Conservation (phyloP, 2,113 vertebrate species). For the Todiramphus saurophagus region DNA sequence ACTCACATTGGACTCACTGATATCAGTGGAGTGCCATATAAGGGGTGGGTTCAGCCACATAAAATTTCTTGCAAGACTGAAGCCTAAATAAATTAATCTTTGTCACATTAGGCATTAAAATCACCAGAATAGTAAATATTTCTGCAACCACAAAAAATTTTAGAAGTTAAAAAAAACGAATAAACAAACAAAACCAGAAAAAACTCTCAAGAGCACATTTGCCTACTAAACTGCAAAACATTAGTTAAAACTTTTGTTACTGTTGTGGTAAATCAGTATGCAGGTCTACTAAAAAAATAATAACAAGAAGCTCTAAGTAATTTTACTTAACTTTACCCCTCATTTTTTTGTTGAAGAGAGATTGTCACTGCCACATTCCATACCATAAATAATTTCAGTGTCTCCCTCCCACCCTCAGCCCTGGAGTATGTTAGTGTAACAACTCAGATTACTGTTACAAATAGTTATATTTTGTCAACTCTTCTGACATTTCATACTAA, state of each 20-base stretch:
- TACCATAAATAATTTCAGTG: constrained; percentile 7
- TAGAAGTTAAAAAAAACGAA: not conserved
- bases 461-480: constrained; percentile 59
- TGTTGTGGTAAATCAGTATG: not conserved
- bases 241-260: not conserved
- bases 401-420: not conserved
- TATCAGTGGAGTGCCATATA: not conserved
- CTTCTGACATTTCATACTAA: constrained; percentile 66
- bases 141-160: constrained; percentile 31
- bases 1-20: not conserved
- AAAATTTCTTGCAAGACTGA: not conserved
- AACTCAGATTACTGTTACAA: constrained; percentile 51
- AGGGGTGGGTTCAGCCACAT: not conserved
- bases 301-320: not conserved
- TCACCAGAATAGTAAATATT: constrained; percentile 47
- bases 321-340: not conserved
- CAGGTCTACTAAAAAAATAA: not conserved
- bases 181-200: not conserved
- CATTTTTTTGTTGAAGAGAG: constrained; percentile 32
- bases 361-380: constrained; percentile 69
- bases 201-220: constrained; percentile 24
- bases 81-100: constrained; percentile 40
- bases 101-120: constrained; percentile 59
- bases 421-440: constrained; percentile 43
- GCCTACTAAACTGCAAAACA: not conserved